Base-by-base conservation (phyloP, 23 tunicate genomes). In the Diplosoma virens region DNA sequence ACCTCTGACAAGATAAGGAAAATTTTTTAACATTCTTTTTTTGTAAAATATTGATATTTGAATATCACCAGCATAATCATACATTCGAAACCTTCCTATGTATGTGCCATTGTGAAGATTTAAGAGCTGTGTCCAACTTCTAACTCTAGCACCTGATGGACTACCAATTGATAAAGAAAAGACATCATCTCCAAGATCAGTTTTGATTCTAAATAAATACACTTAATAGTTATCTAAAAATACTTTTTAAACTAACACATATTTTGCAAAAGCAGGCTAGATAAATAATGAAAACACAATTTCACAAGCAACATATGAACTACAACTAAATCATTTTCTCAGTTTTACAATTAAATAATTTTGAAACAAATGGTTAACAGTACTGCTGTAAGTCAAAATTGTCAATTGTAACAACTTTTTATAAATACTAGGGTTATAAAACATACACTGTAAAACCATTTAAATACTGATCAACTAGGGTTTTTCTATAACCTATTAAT, bases 61-160 rank as follows among this genome's bases (percentile, higher is more conserved):
- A 18, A 92, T 60, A 28, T 82, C 83, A 2, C 97, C 97, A 33
- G 83, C 70, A 76, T 71, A 80, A 59, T 82, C 97, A 76, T 92
- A 92, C 60, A 81, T 14, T 33, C 97, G 69, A 46, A 85, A 92
- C 25, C 97, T 48, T 47, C 83, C 97, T 0, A 92, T 81, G 59
- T 92, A 92, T 6, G 80, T 84, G 26, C 97, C 97, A 73, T 92
- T 92, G 31, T 85, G 87, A 14, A 70, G 69, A 73, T 92, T 92
- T 7, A 92, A 35, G 2, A 85, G 63, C 41, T 75, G 84, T 0
- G 46, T 70, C 92, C 92, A 92, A 1, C 78, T 84, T 75, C 97
- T 28, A 16, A 92, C 83, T 0, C 81, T 65, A 5, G 20, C 59
- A 2, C 77, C 80, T 0, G 41, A 30, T 18, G 54, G 55, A 21